phyloP scores from a whole-genome alignment of 1,140 invertebrate genomes.

The Drosophila ercepeae region DNA sequence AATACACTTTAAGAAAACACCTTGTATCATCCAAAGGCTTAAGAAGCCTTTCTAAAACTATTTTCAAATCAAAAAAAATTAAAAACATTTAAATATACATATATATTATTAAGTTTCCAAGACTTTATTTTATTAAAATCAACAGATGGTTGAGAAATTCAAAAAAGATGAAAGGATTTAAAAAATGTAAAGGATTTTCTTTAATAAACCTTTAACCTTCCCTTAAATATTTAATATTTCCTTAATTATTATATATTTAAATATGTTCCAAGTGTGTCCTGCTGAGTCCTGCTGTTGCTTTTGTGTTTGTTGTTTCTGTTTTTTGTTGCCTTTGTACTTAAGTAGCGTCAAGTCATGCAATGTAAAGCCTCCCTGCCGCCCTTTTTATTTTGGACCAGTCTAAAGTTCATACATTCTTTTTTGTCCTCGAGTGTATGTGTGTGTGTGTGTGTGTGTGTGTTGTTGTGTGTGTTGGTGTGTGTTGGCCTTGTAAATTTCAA shows the following conservation, averaged over 20 bases:
- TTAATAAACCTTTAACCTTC: too few relatives aligned
- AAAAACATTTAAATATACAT: too few relatives aligned
- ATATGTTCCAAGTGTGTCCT: not conserved
- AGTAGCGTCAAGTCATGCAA: slow-evolving; percentile 58
- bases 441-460: not conserved
- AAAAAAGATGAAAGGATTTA: too few relatives aligned
- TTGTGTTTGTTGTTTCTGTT: not conserved
- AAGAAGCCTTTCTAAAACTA: too few relatives aligned
- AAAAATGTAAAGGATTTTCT: too few relatives aligned
- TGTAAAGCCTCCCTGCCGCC: slow-evolving; percentile 30
- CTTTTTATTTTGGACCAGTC: not conserved
- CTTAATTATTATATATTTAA: too few relatives aligned
- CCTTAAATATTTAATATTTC: too few relatives aligned
- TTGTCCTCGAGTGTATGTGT: not conserved
- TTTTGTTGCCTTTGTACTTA: slow-evolving; percentile 39
- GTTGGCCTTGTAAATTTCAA: slow-evolving; percentile 62
- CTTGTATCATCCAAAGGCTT: too few relatives aligned
- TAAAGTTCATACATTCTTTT: slow-evolving; percentile 9
- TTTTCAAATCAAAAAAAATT: too few relatives aligned
- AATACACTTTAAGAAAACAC: not conserved
- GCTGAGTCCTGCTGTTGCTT: not conserved
- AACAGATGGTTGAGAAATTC: too few relatives aligned
- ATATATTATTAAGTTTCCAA: too few relatives aligned
- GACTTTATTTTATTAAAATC: too few relatives aligned
- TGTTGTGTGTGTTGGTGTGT: not conserved